phyloP scores from a whole-genome alignment of 2,888 invertebrate species.

The Dastarcus helophoroides region DNA sequence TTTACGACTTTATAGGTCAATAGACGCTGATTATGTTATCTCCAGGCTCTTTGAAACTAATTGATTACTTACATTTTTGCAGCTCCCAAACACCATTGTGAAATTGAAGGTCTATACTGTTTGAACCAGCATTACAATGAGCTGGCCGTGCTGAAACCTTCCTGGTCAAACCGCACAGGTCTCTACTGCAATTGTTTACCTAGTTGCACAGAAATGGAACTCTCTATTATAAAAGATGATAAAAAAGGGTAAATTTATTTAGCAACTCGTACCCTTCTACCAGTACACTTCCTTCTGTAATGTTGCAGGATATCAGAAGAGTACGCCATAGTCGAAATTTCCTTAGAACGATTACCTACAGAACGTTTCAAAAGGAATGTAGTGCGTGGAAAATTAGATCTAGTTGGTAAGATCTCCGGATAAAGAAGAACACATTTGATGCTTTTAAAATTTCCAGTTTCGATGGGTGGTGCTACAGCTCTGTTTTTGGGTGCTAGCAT shows the following conservation, averaged over 20 bases:
- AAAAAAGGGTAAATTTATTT: slow-evolving; percentile 27
- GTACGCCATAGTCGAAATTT: slow-evolving; percentile 43
- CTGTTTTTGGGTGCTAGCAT: slow-evolving; percentile 50
- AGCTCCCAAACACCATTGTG: slow-evolving; percentile 44
- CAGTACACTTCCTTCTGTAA: too few relatives aligned
- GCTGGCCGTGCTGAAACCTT: slow-evolving; percentile 52
- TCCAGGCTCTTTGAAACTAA: too few relatives aligned
- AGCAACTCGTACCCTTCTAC: too few relatives aligned
- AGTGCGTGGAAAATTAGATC: slow-evolving; percentile 50
- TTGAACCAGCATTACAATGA: slow-evolving; percentile 48
- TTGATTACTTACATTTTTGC: too few relatives aligned
- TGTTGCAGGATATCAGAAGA: slow-evolving; percentile 28
- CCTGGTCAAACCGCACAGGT: slow-evolving; percentile 52
- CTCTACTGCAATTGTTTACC: slow-evolving; percentile 57
- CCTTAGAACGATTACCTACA: slow-evolving; percentile 53
- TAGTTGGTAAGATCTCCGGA: slow-evolving; percentile 59
- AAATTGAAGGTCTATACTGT: slow-evolving; percentile 54
- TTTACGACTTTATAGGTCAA: too few relatives aligned
- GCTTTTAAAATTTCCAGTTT: slow-evolving; percentile 42
- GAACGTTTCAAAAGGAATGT: slow-evolving; percentile 56
- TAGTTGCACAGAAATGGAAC: slow-evolving; percentile 60
- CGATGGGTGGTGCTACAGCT: slow-evolving; percentile 47
- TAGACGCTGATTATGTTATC: too few relatives aligned
- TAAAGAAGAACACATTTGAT: too few relatives aligned
- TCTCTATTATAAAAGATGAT: slow-evolving; percentile 49